Conservation (phyloP, 2,797 vertebrate genomes). For the Petrocephalus sullivani region DNA sequence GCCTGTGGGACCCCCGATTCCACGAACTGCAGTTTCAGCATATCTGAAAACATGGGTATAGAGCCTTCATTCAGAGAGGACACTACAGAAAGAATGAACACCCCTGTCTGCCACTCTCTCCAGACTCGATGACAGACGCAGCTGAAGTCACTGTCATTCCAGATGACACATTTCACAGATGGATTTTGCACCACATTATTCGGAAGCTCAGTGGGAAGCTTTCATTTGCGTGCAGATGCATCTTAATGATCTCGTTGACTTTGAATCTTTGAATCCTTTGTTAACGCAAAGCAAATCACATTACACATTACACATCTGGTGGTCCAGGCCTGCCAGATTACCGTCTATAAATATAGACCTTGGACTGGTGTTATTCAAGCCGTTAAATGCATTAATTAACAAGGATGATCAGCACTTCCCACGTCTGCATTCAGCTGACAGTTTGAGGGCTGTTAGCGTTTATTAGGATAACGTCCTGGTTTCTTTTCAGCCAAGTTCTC, state of each 20-base stretch:
- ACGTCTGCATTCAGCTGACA: background rate
- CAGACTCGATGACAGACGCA: background rate
- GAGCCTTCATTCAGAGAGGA: background rate
- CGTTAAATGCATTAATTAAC: conserved; percentile 11
- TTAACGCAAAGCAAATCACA: background rate
- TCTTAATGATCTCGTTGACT: background rate
- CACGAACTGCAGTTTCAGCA: conserved; percentile 78
- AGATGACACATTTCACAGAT: background rate
- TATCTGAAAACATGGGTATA: conserved; percentile 52
- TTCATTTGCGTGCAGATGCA: background rate
- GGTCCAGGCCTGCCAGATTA: background rate
- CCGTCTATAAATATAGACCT: conserved; percentile 10
- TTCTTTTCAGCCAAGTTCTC: background rate
- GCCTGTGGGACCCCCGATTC: conserved; percentile 74
- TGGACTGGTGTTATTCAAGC: background rate
- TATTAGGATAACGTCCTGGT: background rate
- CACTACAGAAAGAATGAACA: background rate
- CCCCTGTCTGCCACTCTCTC: background rate
- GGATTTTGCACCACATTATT: background rate
- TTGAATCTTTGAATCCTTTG: background rate
- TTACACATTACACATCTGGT: background rate
- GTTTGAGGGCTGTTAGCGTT: background rate
- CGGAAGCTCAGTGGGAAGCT: background rate
- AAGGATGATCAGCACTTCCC: background rate
- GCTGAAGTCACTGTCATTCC: background rate